Conservation (phyloP, 2,113 vertebrate genomes). For the Hoplias malabaricus region DNA sequence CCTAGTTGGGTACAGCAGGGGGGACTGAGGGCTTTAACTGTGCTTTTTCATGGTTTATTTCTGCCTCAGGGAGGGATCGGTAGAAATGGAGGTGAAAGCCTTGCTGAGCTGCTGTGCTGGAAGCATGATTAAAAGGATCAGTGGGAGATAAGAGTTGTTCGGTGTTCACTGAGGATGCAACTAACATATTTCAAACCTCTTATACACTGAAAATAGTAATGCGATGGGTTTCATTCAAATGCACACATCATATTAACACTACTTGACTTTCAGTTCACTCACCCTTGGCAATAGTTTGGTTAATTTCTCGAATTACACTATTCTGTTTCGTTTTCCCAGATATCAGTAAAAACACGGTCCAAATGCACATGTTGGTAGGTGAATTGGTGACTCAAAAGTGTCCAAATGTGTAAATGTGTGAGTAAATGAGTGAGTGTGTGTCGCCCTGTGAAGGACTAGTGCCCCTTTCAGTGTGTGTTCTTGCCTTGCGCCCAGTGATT, state of each 20-base stretch:
- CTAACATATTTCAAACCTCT: background rate
- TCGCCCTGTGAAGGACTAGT: no score
- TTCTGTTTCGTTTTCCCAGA: no score
- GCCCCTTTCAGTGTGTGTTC: no score
- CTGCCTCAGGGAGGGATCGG: background rate
- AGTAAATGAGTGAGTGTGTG: no score
- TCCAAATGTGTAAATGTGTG: no score
- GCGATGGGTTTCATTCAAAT: background rate
- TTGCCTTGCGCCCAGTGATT: no score
- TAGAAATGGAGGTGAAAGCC: background rate
- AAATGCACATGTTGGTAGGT: no score
- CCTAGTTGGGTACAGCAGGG: background rate
- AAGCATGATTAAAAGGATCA: background rate
- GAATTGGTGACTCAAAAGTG: no score
- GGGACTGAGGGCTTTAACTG: background rate
- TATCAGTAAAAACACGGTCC: no score
- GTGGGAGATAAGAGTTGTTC: background rate
- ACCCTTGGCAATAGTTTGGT: no score
- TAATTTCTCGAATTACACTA: no score
- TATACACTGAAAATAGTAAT: background rate
- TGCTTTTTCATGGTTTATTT: background rate
- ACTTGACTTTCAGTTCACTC: background rate
- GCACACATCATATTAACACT: background rate
- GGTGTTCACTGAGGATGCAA: background rate
- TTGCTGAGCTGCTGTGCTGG: constrained; percentile 7